Base-by-base conservation (phyloP, 2,113 vertebrate species). In the Sinocyclocheilus grahami region DNA sequence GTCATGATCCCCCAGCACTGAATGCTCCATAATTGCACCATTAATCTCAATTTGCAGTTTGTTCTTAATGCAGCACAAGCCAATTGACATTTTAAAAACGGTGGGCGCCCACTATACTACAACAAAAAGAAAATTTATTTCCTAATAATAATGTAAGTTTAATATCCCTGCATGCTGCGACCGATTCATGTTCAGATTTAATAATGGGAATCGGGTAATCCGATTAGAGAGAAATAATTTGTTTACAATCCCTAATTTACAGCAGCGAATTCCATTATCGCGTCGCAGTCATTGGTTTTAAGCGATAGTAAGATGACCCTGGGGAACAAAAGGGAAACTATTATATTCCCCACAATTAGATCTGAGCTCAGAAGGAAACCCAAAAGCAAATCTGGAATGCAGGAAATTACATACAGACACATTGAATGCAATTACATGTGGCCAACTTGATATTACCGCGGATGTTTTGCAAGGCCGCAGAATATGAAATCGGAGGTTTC, bases 241-340 rank as follows among this genome's bases (percentile, higher is more conserved):
- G 97, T 99, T 99, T 98, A 99, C 98, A 97, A 96, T 96, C 96
- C 97, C 97, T 97, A 97, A 98, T 98, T 98, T 98, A 98, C 97
- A 98, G 96, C 89, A 91, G 96, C 93, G 96, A 97, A 99, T 98
- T 97, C 97, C 97, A 99, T 99, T 99, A 98, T 98, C 96, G 96
- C 95, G 95, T 94, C 95, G 93, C 95, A 95, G 96, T 96, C 97
- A 96, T 96, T 97, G 97, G 96, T 96, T 97, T 98, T 97, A 97
- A 97, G 96, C 97, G 96, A 98, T 97, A 97, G 97, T 97, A 97
- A 97, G 94, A 96, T 97, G 97, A 97, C 97, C 97, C 97, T 94
- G 93, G 97, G 97, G 97, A 97, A 96, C 95, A 92, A 92, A 97
- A 97, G 95, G 95, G 96, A 96, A 97, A 97, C 97, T 97, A 97